Evolutionary conservation across 1,140 invertebrate species (phyloP), one percentile per base, ranked within the genome.

Genomic region (Diploscapter pachys): DNA sequence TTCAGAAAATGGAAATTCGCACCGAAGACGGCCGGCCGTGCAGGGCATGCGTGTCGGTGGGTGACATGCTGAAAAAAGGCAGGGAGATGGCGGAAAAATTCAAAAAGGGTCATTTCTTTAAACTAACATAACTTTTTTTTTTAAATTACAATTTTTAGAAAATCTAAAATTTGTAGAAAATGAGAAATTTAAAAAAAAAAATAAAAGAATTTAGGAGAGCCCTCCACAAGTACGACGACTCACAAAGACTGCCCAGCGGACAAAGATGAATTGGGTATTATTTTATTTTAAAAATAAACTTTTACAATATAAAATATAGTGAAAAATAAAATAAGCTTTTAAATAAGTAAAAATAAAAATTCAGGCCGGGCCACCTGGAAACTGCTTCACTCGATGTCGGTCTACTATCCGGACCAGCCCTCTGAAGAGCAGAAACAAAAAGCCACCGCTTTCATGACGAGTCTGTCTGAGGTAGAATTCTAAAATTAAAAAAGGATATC

Each of bases 341-440:
- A 56, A 63, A 62, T 3, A 31, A 13, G 3, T 51, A 65, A 49
- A 8, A 53, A 48, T 2, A 6, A 55, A 8, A 11, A 5, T 77
- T 71, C 61, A 50, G 90, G 90, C 2, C 83, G 88, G 11, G 87
- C 86, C 51, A 89, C 95, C 4, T 99, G 96, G 96, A 91, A 91
- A 57, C 91, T 98, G 80, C 88, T 99, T 0, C 96, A 99, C 84
- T 95, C 96, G 11, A 96, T 98, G 91, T 94, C 94, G 4, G 94
- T 94, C 0, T 93, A 95, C 86, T 98, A 92, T 88, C 95, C 96
- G 0, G 90, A 93, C 9, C 90, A 92, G 79, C 95, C 96, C 0
- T 90, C 90, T 3, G 54, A 66, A 5, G 71, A 81, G 49, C 82
- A 89, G 68, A 85, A 89, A 77, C 75, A 77, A 50, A 85, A 87